Percentiles rank a stretch among this genome's conserved stretches.
phyloP scores from a whole-genome alignment of 2,888 invertebrate genomes.

The Myopa testacea region DNA sequence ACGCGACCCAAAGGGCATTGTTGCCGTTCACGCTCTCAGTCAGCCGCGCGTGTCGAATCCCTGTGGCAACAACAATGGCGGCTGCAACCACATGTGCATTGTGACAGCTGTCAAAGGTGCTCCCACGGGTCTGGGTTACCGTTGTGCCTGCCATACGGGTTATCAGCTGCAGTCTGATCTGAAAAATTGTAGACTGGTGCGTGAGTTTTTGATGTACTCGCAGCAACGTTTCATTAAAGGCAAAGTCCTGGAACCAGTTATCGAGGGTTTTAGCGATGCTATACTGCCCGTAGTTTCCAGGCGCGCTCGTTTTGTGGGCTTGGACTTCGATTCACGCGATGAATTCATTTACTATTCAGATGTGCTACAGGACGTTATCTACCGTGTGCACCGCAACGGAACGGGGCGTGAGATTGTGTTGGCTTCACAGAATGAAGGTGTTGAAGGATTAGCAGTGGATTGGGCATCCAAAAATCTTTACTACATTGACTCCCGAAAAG shows the following conservation, averaged over 20 bases:
- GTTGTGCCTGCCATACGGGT: conserved; percentile 93
- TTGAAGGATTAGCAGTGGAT: conserved; percentile 94
- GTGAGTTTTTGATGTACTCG: conserved; percentile 93
- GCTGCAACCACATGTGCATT: conserved; percentile 94
- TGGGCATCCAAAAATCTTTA: conserved; percentile 96
- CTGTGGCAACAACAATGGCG: conserved; percentile 88
- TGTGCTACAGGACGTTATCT: conserved; percentile 94
- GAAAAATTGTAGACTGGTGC: conserved; percentile 83
- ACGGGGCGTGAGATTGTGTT: conserved; percentile 88
- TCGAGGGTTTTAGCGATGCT: conserved; percentile 93
- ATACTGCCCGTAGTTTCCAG: conserved; percentile 93
- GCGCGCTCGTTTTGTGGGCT: conserved; percentile 91
- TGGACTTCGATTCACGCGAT: conserved; percentile 92
- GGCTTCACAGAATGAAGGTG: conserved; percentile 96
- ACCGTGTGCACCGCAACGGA: conserved; percentile 83
- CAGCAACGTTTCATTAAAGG: conserved; percentile 97
- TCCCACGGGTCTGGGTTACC: conserved; percentile 80
- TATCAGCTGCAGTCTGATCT: conserved; percentile 81
- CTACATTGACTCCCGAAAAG: conserved; percentile 94
- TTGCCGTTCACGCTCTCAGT: conserved; percentile 82
- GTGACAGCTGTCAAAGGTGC: conserved; percentile 80
- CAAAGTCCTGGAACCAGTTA: conserved; percentile 86
- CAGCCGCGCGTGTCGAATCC: conserved; percentile 84
- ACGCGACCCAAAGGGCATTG: conserved; percentile 85
- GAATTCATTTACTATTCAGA: conserved; percentile 97